Base-by-base conservation (phyloP, 2,888 invertebrate genomes). In the Galerucella nymphaeae region DNA sequence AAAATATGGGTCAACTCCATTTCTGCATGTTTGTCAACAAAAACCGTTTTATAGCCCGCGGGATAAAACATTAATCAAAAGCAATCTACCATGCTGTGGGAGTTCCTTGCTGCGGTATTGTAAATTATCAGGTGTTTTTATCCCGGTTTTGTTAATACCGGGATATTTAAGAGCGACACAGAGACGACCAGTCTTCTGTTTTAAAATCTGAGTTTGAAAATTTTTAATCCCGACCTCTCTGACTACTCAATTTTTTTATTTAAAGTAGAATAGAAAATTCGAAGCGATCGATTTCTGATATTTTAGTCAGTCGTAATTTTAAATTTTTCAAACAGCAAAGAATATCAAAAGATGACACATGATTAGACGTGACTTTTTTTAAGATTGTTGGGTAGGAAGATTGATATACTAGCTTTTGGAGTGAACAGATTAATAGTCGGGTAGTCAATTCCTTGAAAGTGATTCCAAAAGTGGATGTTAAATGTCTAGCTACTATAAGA, bases 1-100 rank as follows among this genome's bases (percentile, higher is more conserved):
- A 30, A 64, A 64, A 64, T 50, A 45, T 50, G 64, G 50, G 64
- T 50, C 64, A 53, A 53, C 64, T 30, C 48, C 63, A 63, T 63
- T 10, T 45, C 18, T 63, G 20, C 63, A 45, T 30, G 48, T 64
- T 64, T 64, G 50, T 53, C 64, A 53, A 23, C 30, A 11, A 64
- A 50, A 50, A 63, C 48, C 63, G 45, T 45, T 63, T 50, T 63
- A 63, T 63, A 14, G 20, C 45, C 48, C 48, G 14, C 30, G 48
- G 48, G 48, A 63, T 63, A 23, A 57, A 57, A 20, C 48, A 63
- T 63, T 63, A 42, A 63, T 63, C 63, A 63, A 48, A 63, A 63
- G 20, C 45, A 63, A 63, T 42, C 63, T 45, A 45, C 45, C 63
- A 48, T 48, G 23, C 55, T 20, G 48, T 50, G 45, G 20, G 18